Base-by-base conservation (phyloP, 64 coral and sea anemone genomes). In the Dendronephthya gigantea region DNA sequence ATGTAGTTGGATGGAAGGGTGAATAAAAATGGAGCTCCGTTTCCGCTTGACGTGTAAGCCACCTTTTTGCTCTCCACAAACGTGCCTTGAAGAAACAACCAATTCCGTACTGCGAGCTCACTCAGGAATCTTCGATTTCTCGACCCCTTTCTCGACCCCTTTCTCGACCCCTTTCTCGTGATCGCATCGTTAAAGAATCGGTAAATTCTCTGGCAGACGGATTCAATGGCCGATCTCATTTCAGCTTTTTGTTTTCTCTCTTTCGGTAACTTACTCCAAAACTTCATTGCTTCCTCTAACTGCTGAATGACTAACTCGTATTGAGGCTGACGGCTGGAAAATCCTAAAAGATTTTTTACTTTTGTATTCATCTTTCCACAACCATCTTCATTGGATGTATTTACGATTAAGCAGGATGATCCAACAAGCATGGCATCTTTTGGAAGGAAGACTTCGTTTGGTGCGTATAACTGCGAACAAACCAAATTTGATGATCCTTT, bases 41-140 rank as follows among this genome's bases (percentile, higher is more conserved):
- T 45, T 45, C 41, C 92, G 92, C 0, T 88, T 88, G 29, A 83
- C 70, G 27, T 27, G 58, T 92, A 92, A 22, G 94, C 90, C 76
- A 96, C 90, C 83, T 96, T 88, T 33, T 92, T 92, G 2, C 85
- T n/a, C n/a, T 59, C 58, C 28, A 92, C 88, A 55, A 96, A 96
- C 62, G 83, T 96, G 52, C 68, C 84, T 39, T 88, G 66, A 36
- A 96, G 83, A 69, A 96, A 90, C 38, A 96, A 90, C 94, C 94
- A 96, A 35, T 88, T 90, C 56, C 90, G 90, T 58, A 85, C 68
- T 34, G 82, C 23, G n/a, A 96, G 65, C 83, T 88, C 66, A 7
- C 90, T 89, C 83, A 87, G 82, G 19, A 11, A 45, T 6, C 90
- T 40, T 31, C 83, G 84, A 56, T 85, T 81, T 65, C 83, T 88